These are phyloP conservation scores for Anaspis maculata DNA, from an alignment of 2,888 invertebrate species.

Conservation along the genomic window DNA sequence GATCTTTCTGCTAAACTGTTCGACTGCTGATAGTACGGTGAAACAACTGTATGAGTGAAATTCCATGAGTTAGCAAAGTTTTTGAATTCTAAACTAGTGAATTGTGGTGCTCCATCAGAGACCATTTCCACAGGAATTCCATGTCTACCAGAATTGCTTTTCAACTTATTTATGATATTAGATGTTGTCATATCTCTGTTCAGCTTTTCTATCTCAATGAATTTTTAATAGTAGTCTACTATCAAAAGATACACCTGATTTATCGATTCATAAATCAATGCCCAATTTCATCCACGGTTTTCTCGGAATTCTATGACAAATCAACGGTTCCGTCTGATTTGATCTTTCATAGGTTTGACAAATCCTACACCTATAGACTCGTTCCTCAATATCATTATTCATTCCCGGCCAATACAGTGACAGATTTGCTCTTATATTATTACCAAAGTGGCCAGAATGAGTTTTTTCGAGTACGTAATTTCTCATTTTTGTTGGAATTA, in stretches of 20 bases:
- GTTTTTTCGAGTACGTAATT: no score
- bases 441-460: no score
- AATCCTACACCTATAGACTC: neutral
- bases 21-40: conserved; percentile 1
- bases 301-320: neutral
- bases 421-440: no score
- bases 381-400: neutral
- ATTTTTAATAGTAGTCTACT: neutral
- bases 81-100: neutral
- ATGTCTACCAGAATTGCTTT: neutral
- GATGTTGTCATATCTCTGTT: neutral
- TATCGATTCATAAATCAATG: neutral
- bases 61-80: conserved; percentile 1
- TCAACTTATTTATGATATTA: neutral
- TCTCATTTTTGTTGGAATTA: conserved; percentile 14
- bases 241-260: neutral
- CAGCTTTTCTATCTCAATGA: neutral
- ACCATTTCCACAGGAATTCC: neutral
- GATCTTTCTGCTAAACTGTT: conserved; percentile 2
- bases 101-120: conserved; percentile 1
- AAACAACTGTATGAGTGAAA: conserved; percentile 1
- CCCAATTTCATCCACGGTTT: conserved; percentile 1
- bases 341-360: neutral
- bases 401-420: neutral
- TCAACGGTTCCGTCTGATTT: neutral